Percentiles rank a stretch among this genome's conserved stretches.
phyloP scores from a whole-genome alignment of 2,797 vertebrate species.

The Phaenicophaeus curvirostris region DNA sequence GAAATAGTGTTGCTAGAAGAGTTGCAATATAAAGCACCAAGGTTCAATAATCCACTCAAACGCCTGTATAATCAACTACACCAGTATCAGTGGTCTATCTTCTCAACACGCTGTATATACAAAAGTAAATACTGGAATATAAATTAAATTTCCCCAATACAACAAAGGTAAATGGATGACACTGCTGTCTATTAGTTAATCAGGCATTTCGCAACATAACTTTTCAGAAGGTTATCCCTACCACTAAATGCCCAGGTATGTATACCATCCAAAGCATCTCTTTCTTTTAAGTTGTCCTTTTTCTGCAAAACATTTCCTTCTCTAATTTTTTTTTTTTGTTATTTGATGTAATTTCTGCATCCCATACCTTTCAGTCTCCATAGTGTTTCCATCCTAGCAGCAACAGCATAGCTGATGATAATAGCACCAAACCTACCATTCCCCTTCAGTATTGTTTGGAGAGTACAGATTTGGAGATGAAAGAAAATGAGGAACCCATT shows the following conservation, averaged over 20 bases:
- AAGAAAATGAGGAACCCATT: neutral
- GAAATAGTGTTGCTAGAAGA: neutral
- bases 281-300: neutral
- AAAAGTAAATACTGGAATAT: neutral
- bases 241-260: neutral
- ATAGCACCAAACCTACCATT: neutral
- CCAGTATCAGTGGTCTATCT: neutral
- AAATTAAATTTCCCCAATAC: neutral
- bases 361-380: neutral
- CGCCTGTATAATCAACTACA: neutral
- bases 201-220: neutral
- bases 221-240: neutral
- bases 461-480: neutral
- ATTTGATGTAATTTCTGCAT: neutral
- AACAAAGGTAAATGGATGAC: neutral
- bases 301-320: neutral
- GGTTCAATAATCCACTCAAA: neutral
- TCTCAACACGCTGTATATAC: neutral
- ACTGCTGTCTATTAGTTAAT: neutral
- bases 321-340: neutral
- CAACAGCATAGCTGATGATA: neutral
- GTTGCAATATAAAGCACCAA: neutral
- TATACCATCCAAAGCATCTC: neutral
- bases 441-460: neutral
- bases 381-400: neutral